phyloP scores from a whole-genome alignment of 2,888 invertebrate species.

The Pseudococcus viburni region DNA sequence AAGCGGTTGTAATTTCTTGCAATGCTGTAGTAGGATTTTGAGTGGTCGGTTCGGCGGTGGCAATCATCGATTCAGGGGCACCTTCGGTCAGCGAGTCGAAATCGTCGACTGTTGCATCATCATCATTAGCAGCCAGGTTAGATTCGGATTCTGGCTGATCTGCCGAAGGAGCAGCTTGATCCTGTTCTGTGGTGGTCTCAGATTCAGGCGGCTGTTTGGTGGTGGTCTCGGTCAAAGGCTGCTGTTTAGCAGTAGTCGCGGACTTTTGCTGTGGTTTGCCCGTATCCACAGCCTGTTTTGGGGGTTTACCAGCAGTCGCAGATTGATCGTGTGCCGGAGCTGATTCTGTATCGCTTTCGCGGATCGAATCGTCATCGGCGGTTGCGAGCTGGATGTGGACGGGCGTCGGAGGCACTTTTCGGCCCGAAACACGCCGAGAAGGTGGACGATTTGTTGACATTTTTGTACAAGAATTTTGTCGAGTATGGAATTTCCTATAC shows the following conservation, averaged over 20 bases:
- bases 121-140: no score
- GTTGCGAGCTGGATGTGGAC: neutral
- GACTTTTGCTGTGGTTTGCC: neutral
- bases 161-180: no score
- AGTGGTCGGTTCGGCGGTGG: neutral
- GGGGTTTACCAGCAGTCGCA: no score
- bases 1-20: neutral
- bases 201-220: neutral
- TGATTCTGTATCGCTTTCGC: neutral
- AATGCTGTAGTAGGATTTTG: neutral
- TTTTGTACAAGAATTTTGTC: conserved; percentile 28
- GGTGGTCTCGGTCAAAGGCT: no score
- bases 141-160: no score
- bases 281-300: no score
- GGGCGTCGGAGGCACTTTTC: neutral
- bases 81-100: conserved; percentile 16
- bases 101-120: neutral
- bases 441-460: conserved; percentile 23
- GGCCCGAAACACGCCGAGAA: neutral
- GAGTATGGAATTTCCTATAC: no score
- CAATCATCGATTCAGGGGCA: neutral
- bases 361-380: neutral
- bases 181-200: neutral
- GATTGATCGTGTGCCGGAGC: neutral
- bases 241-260: neutral